Percentiles rank a stretch among this genome's conserved stretches.
Evolutionary conservation across 2,888 invertebrate genomes (phyloP).

Genomic region (Eubasilissa splendida): DNA sequence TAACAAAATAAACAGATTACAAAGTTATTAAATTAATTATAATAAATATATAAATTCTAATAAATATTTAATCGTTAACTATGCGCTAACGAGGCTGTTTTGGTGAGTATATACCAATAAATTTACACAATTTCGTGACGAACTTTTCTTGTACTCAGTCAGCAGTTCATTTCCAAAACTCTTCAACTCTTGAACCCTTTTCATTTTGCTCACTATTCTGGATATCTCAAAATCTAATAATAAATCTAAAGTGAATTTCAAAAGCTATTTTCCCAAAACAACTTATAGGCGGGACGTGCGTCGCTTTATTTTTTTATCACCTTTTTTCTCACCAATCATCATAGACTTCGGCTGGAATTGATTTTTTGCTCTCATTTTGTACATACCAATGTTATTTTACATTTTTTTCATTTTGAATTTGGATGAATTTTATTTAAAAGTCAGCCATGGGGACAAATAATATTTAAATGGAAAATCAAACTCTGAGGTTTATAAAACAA

Average conservation of each 20-base stretch:
- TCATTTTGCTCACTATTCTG: conserved; percentile 20
- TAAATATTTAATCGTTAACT: too few relatives aligned
- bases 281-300: conserved; percentile 22
- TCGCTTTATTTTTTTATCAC: conserved; percentile 29
- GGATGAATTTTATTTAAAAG: neutral
- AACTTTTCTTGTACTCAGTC: too few relatives aligned
- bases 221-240: conserved; percentile 21
- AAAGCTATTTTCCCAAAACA: conserved; percentile 33
- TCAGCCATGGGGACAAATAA: too few relatives aligned
- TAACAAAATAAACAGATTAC: too few relatives aligned
- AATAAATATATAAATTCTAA: too few relatives aligned
- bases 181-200: neutral
- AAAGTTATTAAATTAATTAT: too few relatives aligned
- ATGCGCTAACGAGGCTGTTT: too few relatives aligned
- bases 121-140: too few relatives aligned
- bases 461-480: too few relatives aligned
- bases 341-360: conserved; percentile 9
- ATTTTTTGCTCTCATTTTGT: conserved; percentile 17
- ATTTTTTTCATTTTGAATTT: neutral
- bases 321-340: conserved; percentile 31
- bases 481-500: too few relatives aligned
- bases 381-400: neutral
- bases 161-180: too few relatives aligned
- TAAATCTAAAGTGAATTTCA: conserved; percentile 31
- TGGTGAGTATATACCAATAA: too few relatives aligned